Conservation (phyloP, 1,140 invertebrate species). For the Lethocerus indicus region DNA sequence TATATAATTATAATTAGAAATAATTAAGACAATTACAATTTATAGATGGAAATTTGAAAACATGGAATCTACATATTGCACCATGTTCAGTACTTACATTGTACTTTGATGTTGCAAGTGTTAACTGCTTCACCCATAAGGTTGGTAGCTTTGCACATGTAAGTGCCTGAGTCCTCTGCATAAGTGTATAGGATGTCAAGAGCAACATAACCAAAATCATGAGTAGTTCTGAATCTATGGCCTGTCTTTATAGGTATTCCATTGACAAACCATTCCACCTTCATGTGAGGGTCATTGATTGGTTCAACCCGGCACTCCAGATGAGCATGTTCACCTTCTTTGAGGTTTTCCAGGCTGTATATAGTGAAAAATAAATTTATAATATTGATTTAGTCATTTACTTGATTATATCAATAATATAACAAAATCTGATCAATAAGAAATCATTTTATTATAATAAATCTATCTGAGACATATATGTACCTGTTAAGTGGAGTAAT, state of each 20-base stretch:
- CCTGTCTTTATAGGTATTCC: constrained; percentile 59
- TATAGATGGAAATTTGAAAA: not conserved
- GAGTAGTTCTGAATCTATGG: constrained; percentile 77
- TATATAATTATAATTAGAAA: too few species aligned
- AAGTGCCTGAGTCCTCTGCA: constrained; percentile 83
- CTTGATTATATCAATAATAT: not conserved
- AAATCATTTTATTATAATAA: not conserved
- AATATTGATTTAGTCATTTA: not conserved
- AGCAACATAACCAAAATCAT: constrained; percentile 92
- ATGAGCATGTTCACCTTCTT: constrained; percentile 84
- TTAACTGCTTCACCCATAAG: constrained; percentile 81
- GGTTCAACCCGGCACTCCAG: constrained; percentile 91
- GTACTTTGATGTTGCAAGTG: constrained; percentile 69
- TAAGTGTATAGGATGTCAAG: constrained; percentile 87
- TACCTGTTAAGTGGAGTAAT: constrained; percentile 60
- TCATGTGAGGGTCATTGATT: constrained; percentile 85
- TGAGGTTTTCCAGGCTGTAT: constrained; percentile 55
- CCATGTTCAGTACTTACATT: constrained; percentile 31
- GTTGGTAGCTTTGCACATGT: constrained; percentile 89
- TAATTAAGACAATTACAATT: not conserved
- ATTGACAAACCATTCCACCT: constrained; percentile 92
- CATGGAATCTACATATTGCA: not conserved
- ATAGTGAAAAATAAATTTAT: constrained; percentile 1
- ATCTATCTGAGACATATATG: constrained; percentile 2
- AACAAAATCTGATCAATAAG: not conserved